Conservation (phyloP, 2,113 vertebrate species). For the Percopsis transmontana region DNA sequence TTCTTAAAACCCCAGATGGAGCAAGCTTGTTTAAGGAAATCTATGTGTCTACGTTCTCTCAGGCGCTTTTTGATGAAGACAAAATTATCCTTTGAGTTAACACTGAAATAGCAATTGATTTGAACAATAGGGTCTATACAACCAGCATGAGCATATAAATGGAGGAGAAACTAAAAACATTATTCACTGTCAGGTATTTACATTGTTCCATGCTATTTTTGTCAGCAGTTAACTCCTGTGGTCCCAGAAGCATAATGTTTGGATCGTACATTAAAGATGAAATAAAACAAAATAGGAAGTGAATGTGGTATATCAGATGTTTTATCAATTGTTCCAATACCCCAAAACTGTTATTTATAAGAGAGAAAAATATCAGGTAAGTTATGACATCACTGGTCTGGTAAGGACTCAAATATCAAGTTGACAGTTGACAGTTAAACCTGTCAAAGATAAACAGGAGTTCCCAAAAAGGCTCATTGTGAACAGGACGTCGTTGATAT, state of each 20-base stretch:
- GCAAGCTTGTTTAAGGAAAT: conserved; percentile 40
- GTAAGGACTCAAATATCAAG: no score
- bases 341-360: no score
- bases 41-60: conserved; percentile 41
- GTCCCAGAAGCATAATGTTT: conserved; percentile 16
- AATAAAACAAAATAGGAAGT: no score
- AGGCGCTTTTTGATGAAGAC: conserved; percentile 54
- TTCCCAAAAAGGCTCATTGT: no score
- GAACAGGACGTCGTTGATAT: no score
- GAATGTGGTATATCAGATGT: no score
- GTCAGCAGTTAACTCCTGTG: conserved; percentile 33
- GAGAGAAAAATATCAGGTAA: no score
- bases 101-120: conserved; percentile 47
- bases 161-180: conserved; percentile 37
- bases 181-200: conserved; percentile 45
- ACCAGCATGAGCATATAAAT: conserved; percentile 44
- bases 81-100: conserved; percentile 30
- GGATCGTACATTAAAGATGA: no score
- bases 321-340: no score
- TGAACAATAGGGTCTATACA: conserved; percentile 46
- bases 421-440: no score
- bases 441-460: no score
- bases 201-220: conserved; percentile 51
- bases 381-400: no score
- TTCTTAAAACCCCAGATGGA: conserved; percentile 3